Conservation (phyloP, 92 coral and sea anemone genomes). For the Umimayanthus kanabou region DNA sequence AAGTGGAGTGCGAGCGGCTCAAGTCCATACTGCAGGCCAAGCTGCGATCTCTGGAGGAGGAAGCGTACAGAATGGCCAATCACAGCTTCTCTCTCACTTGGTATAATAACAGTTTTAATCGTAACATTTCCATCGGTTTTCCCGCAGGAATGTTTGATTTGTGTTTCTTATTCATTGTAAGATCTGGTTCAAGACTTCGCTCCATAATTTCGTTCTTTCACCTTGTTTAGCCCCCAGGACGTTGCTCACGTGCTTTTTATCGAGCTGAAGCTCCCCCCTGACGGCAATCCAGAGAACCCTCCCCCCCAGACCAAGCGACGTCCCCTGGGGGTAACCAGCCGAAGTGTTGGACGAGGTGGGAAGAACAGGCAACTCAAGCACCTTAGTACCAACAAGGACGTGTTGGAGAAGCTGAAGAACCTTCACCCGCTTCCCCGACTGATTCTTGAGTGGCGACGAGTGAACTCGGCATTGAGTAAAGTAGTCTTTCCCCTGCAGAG, state of each 20-base stretch:
- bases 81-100: constrained; percentile 88
- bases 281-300: constrained; percentile 67
- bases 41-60: constrained; percentile 84
- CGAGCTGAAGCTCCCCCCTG: constrained; percentile 89
- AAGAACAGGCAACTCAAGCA: constrained; percentile 64
- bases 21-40: constrained; percentile 89
- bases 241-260: constrained; percentile 88
- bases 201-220: not conserved
- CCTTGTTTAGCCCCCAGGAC: constrained; percentile 65
- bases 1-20: constrained; percentile 82
- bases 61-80: constrained; percentile 87
- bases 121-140: not conserved
- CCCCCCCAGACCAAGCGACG: constrained; percentile 57
- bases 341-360: constrained; percentile 67
- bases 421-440: constrained; percentile 90
- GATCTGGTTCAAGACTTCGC: no score
- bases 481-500: constrained; percentile 92
- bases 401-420: constrained; percentile 76
- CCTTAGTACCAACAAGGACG: constrained; percentile 93
- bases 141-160: not conserved
- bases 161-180: not conserved
- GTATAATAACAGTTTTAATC: constrained; percentile 31
- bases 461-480: constrained; percentile 91
- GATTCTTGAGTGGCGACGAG: constrained; percentile 93
- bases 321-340: constrained; percentile 69